Evolutionary conservation across 2,797 vertebrate species (phyloP), one percentile per base, ranked within the genome.

Genomic region (Steatocranus sp.): DNA sequence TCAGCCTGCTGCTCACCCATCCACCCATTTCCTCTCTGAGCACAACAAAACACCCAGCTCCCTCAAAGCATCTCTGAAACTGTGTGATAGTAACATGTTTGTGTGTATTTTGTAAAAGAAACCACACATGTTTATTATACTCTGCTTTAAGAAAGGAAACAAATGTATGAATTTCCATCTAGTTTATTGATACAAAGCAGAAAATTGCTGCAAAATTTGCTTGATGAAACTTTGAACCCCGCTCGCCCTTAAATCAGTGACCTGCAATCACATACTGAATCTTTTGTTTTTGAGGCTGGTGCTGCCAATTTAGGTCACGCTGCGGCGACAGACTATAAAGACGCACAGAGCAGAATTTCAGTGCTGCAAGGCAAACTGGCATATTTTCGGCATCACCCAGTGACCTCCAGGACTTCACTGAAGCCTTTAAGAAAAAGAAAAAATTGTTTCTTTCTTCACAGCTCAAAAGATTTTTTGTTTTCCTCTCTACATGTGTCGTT

Each of bases 1-100:
- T 96, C 94, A 54, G 76, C 32, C 30, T 11, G 77, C 85, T 1
- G 34, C 80, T 83, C 53, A 78, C 80, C 70, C 68, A 34, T 90
- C 91, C 94, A 83, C 92, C 92, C 88, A 89, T 91, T 95, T 96
- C 93, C 94, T 91, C 48, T 77, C 78, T 14, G 82, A 93, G 87
- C 86, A 87, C 89, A 92, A 91, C 89, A 87, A 88, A 93, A 85
- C 75, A 58, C 49, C 14, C 6, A 8, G 7, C 43, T 79, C 8
- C 17, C 79, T 83, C 41, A 50, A 58, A 81, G 58, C 48, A 8
- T 48, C 76, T 61, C n/a, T 66, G 5, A 58, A 79, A 61, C 51
- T 3, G 23, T 74, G 38, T 4, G 9, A 75, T 32, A 25, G 49
- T 23, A 38, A 46, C 23, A 5, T 70, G 79, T 77, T 74, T 53